Base-by-base conservation (phyloP, 2,888 invertebrate genomes). In the Hermodice carunculata region DNA sequence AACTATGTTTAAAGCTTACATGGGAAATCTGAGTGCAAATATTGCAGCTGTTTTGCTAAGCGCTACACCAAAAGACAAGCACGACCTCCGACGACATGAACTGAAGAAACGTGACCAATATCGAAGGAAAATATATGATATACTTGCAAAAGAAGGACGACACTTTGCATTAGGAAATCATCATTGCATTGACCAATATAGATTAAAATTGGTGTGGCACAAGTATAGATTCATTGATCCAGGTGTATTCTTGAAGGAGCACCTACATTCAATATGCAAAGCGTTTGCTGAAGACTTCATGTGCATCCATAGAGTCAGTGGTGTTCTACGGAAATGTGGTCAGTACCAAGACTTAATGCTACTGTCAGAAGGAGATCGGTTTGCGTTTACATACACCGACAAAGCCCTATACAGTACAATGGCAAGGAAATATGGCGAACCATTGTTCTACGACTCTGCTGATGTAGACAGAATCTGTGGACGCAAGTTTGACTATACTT, bases 321-420 rank as follows among this genome's bases (percentile, higher is more conserved):
- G 78, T 6, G 79, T 80, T 0, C 64, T 81, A 6, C 64, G 77
- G 28, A 81, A 80, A 66, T 81, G 81, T 67, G 80, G 79, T 0
- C 81, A 81, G 54, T 81, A 81, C 61, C 81, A 81, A 63, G 81
- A 81, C 60, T 64, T 81, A n/a, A 78, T 81, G 78, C 65, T 80
- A 1, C 62, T 81, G 4, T 80, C 79, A 1, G 78, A 78, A 22
- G 81, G 81, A 0, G 76, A 79, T 17, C 73, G 72, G 34, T 68
- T 72, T 40, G 80, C 79, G 0, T 80, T 70, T 54, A 74, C 76
- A 0, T 81, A 81, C 61, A 76, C 78, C 60, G 79, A 80, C 56
- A 52, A 59, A 0, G 68, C 67, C 8, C 74, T 72, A 32, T 81
- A 81, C 62, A 76, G 78, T 6, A 73, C 59, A 11, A 69, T 66